Conservation (phyloP, 2,888 invertebrate genomes). For the Carpatolechia fugitivella region DNA sequence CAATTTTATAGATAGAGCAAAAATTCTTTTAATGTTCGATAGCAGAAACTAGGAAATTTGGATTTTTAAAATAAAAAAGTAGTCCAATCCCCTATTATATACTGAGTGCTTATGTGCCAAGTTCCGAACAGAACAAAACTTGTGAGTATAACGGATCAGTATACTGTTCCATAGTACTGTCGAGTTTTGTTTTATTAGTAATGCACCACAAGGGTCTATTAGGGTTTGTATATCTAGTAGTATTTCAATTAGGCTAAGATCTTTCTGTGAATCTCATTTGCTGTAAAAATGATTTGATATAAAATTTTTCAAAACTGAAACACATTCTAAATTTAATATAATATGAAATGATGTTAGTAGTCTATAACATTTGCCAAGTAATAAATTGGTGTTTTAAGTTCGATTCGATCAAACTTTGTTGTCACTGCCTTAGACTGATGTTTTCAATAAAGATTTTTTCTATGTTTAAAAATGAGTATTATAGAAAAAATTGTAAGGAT, state of each 20-base stretch:
- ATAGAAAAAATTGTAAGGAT: slow-evolving; percentile 52
- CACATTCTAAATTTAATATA: not conserved
- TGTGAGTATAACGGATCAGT: no score
- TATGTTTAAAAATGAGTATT: slow-evolving; percentile 56
- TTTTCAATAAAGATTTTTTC: slow-evolving; percentile 63
- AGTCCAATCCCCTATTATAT: no score
- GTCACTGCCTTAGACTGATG: slow-evolving; percentile 77
- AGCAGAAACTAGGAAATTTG: no score
- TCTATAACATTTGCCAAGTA: not conserved
- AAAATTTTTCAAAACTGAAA: not conserved
- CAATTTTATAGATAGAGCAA: no score
- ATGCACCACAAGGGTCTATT: slow-evolving; percentile 4
- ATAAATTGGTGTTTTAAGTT: slow-evolving; percentile 27
- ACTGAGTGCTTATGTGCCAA: slow-evolving; percentile 13
- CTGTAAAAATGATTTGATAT: slow-evolving; percentile 23
- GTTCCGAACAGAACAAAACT: no score
- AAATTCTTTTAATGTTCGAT: no score
- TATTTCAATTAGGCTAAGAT: slow-evolving; percentile 28
- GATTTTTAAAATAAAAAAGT: no score
- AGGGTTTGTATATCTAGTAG: not conserved
- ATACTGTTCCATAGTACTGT: no score
- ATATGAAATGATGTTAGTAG: not conserved
- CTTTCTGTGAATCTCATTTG: slow-evolving; percentile 49
- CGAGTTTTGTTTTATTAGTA: no score
- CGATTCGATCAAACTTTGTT: slow-evolving; percentile 54